Conservation (phyloP, 2,113 vertebrate genomes). For the Abramis brama region DNA sequence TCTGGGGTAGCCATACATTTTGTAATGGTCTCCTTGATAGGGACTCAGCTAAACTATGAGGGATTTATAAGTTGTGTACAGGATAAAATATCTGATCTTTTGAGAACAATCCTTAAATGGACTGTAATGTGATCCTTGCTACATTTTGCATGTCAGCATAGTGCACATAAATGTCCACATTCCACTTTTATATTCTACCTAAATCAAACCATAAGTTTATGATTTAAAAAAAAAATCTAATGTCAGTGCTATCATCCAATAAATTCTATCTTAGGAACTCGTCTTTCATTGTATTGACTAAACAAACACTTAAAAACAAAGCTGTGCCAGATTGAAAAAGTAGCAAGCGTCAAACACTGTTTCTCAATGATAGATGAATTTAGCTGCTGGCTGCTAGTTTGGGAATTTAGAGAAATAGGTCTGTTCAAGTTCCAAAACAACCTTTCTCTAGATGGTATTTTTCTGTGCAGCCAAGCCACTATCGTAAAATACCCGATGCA, state of each 20-base stretch:
- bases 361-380: slow-evolving; percentile 26
- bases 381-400: slow-evolving; percentile 27
- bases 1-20: not conserved
- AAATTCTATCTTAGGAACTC: not conserved
- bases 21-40: not conserved
- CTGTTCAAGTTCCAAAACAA: slow-evolving; percentile 42
- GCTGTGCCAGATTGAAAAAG: not conserved
- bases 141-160: not conserved
- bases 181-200: not conserved
- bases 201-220: not conserved
- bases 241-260: slow-evolving; percentile 7
- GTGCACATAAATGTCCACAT: not conserved
- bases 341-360: slow-evolving; percentile 36
- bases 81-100: not conserved
- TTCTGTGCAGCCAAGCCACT: slow-evolving; percentile 20
- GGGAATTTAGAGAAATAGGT: slow-evolving; percentile 40
- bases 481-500: not conserved
- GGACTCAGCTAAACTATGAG: not conserved
- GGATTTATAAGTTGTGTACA: not conserved
- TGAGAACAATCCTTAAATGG: not conserved
- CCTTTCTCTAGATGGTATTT: slow-evolving; percentile 8
- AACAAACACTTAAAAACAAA: slow-evolving; percentile 29
- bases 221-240: not conserved
- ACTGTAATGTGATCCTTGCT: not conserved
- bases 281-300: slow-evolving; percentile 23